These are phyloP conservation scores for Autographa pulchrina DNA, from an alignment of 2,888 invertebrate species.

Conservation along the genomic window DNA sequence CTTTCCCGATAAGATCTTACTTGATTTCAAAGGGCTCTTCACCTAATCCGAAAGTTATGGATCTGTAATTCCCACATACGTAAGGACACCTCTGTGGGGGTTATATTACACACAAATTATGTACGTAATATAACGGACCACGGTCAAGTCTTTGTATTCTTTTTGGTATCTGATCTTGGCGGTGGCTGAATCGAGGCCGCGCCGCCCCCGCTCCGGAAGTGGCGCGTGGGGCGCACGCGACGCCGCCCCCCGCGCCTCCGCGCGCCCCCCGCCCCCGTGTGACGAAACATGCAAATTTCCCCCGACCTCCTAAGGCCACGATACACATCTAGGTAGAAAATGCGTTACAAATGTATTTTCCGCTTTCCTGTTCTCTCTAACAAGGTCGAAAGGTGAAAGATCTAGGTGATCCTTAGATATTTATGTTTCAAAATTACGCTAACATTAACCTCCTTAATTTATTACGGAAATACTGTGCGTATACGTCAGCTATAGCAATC, in stretches of 20 bases:
- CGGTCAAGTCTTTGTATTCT: constrained; percentile 72
- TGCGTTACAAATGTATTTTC: constrained; percentile 73
- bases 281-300: constrained; percentile 85
- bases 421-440: constrained; percentile 31
- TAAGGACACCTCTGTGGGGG: constrained; percentile 16
- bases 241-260: constrained; percentile 47
- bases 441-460: constrained; percentile 41
- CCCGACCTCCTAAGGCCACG: constrained; percentile 72
- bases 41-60: constrained; percentile 9
- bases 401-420: constrained; percentile 51
- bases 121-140: constrained; percentile 58
- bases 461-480: constrained; percentile 22
- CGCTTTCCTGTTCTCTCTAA: constrained; percentile 66
- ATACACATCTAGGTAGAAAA: constrained; percentile 72
- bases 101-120: constrained; percentile 79
- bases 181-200: constrained; percentile 79
- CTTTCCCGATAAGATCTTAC: neutral
- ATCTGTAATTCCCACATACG: constrained; percentile 26
- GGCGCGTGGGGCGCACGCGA: constrained; percentile 74
- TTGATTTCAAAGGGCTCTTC: neutral
- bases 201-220: constrained; percentile 4
- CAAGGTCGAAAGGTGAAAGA: constrained; percentile 73
- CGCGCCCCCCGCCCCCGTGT: constrained; percentile 60
- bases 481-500: neutral
- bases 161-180: constrained; percentile 79